These are phyloP conservation scores for Lacanobia wlatinum DNA, from an alignment of 2,888 invertebrate genomes.

Conservation along the genomic window DNA sequence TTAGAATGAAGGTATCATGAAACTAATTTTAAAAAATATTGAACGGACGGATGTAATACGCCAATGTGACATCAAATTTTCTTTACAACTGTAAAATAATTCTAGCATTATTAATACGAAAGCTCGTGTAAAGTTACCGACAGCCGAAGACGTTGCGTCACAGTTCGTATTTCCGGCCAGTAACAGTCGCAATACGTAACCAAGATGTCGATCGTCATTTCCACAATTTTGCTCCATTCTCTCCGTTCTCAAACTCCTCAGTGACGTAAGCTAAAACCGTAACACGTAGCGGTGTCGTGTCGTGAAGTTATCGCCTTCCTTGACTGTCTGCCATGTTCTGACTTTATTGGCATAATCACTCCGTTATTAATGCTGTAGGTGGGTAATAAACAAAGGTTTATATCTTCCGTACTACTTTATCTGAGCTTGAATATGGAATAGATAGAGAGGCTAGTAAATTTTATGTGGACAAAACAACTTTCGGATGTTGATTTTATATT, in stretches of 20 bases:
- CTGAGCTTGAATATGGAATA: conserved; percentile 43
- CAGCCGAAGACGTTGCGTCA: neutral
- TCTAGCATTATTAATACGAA: too few relatives aligned
- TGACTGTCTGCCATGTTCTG: conserved; percentile 41
- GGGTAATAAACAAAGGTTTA: conserved; percentile 55
- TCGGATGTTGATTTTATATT: conserved; percentile 9
- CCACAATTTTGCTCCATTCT: conserved; percentile 11
- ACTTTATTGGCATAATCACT: conserved; percentile 62
- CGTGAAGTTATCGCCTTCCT: conserved; percentile 44
- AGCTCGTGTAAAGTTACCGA: neutral
- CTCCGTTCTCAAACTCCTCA: conserved; percentile 20
- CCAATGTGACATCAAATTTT: too few relatives aligned
- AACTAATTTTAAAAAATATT: too few relatives aligned
- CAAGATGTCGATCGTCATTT: neutral
- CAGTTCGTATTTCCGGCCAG: neutral
- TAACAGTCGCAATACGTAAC: neutral
- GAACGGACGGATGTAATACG: too few relatives aligned
- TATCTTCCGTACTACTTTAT: conserved; percentile 55
- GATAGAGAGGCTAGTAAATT: conserved; percentile 26
- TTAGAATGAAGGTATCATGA: neutral
- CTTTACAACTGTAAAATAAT: too few relatives aligned
- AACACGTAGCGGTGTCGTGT: conserved; percentile 30
- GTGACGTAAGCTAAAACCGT: conserved; percentile 30
- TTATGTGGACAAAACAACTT: conserved; percentile 39
- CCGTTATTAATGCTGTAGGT: conserved; percentile 47